Percentiles rank a stretch among this genome's conserved stretches.
Conservation (phyloP, 2,888 invertebrate genomes). For the Podabrus alpinus region DNA sequence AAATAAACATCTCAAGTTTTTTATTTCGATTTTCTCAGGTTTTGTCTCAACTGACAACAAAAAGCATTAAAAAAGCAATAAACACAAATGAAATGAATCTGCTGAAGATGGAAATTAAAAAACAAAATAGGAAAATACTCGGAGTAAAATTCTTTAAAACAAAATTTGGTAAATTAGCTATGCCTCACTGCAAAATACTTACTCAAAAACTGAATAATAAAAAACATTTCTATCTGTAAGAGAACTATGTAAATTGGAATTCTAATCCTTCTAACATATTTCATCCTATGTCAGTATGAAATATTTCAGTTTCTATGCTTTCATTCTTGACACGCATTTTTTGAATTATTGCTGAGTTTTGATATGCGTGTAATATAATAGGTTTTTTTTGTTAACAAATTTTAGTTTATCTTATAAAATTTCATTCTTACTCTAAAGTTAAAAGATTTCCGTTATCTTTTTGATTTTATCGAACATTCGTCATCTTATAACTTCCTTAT, state of each 20-base stretch:
- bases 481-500: background rate
- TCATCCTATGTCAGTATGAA: slow-evolving; percentile 21
- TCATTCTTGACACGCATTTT: slow-evolving; percentile 24
- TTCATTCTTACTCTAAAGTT: slow-evolving; percentile 13
- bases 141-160: background rate
- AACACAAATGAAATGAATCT: background rate
- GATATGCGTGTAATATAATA: slow-evolving; percentile 21
- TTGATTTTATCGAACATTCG: background rate
- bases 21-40: background rate
- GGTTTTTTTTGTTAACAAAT: slow-evolving; percentile 19
- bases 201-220: slow-evolving; percentile 3
- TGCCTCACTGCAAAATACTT: background rate
- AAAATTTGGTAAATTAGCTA: background rate
- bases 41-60: background rate
- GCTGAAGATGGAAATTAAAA: background rate
- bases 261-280: slow-evolving; percentile 26
- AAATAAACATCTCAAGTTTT: background rate
- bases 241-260: slow-evolving; percentile 23
- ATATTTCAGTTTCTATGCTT: slow-evolving; percentile 24
- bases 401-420: slow-evolving; percentile 16
- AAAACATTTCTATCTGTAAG: slow-evolving; percentile 18
- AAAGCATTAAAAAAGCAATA: background rate
- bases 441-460: slow-evolving; percentile 7
- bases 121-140: background rate
- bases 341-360: slow-evolving; percentile 26